Percentiles rank a stretch among this genome's conserved stretches.
Evolutionary conservation across 2,113 vertebrate species (phyloP).

Genomic region (Callocephalon fimbriatum): DNA sequence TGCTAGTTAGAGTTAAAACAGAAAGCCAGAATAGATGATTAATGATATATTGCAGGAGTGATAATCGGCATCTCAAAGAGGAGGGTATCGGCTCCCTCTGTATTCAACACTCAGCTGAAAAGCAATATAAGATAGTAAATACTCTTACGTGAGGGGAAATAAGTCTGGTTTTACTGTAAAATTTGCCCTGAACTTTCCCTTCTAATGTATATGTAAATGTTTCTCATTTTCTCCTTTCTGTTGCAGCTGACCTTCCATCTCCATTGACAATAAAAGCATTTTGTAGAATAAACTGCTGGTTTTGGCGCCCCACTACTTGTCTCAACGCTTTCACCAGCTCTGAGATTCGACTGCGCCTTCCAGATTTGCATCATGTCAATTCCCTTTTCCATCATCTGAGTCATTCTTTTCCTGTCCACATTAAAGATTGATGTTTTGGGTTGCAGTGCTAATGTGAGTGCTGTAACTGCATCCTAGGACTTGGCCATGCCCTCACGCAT

Average conservation of each 20-base stretch:
- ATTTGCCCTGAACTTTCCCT: not conserved
- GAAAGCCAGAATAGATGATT: not conserved
- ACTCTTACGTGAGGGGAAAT: not conserved
- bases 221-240: not conserved
- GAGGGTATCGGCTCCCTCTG: not conserved
- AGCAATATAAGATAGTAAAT: not conserved
- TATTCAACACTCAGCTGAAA: not conserved
- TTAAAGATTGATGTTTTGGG: not conserved
- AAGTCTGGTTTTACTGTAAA: not conserved
- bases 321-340: not conserved
- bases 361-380: not conserved
- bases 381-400: not conserved
- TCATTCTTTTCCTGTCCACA: not conserved
- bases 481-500: not conserved
- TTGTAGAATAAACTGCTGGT: not conserved
- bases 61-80: not conserved
- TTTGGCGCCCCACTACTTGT: not conserved
- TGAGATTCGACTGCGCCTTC: not conserved
- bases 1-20: not conserved
- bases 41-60: not conserved
- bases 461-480: not conserved
- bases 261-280: conserved; percentile 2
- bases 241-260: conserved; percentile 34
- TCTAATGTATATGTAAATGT: not conserved
- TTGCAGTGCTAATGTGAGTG: not conserved